phyloP scores from a whole-genome alignment of 2,113 vertebrate genomes.

The Psilopsiagon aymara region DNA sequence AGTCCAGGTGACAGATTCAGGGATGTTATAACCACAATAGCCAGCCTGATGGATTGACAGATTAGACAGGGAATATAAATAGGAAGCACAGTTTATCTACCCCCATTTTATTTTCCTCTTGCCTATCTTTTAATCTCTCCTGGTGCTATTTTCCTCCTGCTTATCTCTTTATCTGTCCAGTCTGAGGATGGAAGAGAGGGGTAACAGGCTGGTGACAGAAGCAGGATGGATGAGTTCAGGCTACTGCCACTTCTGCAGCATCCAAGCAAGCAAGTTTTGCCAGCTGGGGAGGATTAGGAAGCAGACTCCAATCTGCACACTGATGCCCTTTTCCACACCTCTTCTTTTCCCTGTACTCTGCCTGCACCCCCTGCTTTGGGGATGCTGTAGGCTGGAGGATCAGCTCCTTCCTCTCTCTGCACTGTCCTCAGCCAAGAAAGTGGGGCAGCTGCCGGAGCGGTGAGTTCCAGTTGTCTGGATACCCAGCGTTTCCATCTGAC shows the following conservation, averaged over 20 bases:
- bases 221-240: not conserved
- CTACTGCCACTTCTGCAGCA: not conserved
- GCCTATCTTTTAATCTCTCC: conserved; percentile 66
- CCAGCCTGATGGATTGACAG: conserved; percentile 63
- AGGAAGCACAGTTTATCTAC: conserved; percentile 64
- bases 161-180: conserved; percentile 65
- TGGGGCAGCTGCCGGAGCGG: not conserved
- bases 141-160: conserved; percentile 40
- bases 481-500: not conserved
- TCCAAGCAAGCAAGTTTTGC: not conserved
- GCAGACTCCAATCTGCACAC: not conserved
- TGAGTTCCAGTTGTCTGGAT: not conserved
- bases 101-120: conserved; percentile 41
- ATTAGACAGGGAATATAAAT: conserved; percentile 71
- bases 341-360: not conserved
- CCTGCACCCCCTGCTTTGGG: accelerated
- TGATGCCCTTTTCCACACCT: not conserved
- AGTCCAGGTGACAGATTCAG: conserved; percentile 63
- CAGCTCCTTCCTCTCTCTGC: not conserved
- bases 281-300: not conserved
- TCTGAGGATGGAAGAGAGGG: not conserved
- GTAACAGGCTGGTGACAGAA: not conserved
- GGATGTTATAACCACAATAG: conserved; percentile 32
- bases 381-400: accelerated
- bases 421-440: not conserved